phyloP scores from a whole-genome alignment of 2,797 vertebrate species.

The Pagetopsis macropterus region DNA sequence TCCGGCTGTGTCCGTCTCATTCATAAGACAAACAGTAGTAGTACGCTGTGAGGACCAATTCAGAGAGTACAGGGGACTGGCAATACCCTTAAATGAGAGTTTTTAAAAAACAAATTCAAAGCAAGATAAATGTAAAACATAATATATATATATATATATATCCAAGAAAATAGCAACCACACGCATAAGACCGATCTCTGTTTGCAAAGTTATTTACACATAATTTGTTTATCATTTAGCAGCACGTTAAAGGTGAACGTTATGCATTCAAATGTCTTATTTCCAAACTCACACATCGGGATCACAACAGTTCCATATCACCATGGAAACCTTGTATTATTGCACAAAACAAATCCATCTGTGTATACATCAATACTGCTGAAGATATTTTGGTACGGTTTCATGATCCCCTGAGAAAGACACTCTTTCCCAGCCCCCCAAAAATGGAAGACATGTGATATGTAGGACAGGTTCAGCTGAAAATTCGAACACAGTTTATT shows the following conservation, averaged over 20 bases:
- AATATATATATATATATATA: too few relatives aligned
- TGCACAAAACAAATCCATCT: conserved; percentile 59
- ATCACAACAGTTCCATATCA: conserved; percentile 28
- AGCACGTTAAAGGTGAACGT: not conserved
- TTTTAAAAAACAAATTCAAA: too few relatives aligned
- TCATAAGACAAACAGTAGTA: too few relatives aligned
- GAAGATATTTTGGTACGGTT: conserved; percentile 55
- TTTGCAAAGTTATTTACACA: not conserved
- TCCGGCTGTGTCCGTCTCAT: not conserved
- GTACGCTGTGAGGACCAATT: too few relatives aligned
- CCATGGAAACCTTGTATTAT: conserved; percentile 12
- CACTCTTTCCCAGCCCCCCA: conserved; percentile 35
- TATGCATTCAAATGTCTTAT: not conserved
- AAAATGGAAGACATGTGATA: conserved; percentile 33
- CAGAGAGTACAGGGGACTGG: too few relatives aligned
- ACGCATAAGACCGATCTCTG: not conserved
- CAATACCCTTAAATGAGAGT: too few relatives aligned
- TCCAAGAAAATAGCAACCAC: not conserved
- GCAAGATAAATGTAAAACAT: too few relatives aligned
- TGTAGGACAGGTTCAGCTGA: conserved; percentile 35
- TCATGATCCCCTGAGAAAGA: conserved; percentile 51
- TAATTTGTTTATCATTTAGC: not conserved
- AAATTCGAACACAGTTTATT: conserved; percentile 16
- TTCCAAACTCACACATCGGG: not conserved
- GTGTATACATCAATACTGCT: conserved; percentile 50